phyloP scores from a whole-genome alignment of 2,888 invertebrate genomes.

The Caenorhabditis uteleia region DNA sequence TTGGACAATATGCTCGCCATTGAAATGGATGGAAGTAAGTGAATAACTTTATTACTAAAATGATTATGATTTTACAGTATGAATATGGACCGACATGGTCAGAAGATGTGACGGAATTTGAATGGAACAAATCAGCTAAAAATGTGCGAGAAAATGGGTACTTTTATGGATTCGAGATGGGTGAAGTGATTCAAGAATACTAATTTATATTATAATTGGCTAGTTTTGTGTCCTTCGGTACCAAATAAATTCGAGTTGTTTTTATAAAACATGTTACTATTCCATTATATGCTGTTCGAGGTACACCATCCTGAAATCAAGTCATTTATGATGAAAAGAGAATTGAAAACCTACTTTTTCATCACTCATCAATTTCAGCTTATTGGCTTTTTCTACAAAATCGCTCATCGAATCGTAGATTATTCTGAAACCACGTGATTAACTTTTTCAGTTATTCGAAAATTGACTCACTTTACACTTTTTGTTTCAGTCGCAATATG shows the following conservation, averaged over 20 bases:
- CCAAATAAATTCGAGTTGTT: slow-evolving; percentile 84
- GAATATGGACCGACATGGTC: too few relatives aligned
- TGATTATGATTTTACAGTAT: too few relatives aligned
- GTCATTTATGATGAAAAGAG: too few relatives aligned
- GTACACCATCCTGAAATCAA: slow-evolving; percentile 81
- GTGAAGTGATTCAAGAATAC: not conserved
- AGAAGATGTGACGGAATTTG: too few relatives aligned
- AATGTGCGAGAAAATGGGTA: not conserved
- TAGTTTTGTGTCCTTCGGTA: slow-evolving; percentile 74
- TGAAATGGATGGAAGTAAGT: too few relatives aligned
- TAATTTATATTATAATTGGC: slow-evolving; percentile 51
- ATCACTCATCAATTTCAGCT: slow-evolving; percentile 52
- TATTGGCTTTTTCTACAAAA: slow-evolving; percentile 1
- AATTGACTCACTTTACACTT: too few relatives aligned
- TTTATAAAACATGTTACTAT: slow-evolving; percentile 87
- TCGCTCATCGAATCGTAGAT: slow-evolving; percentile 1
- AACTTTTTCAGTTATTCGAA: too few relatives aligned
- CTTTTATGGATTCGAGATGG: not conserved
- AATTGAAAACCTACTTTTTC: too few relatives aligned
- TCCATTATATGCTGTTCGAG: slow-evolving; percentile 92
- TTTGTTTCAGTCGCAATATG: too few relatives aligned
- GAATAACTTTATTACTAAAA: too few relatives aligned
- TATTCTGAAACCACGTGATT: slow-evolving; percentile 16
- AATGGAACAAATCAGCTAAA: too few relatives aligned
- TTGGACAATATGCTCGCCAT: too few relatives aligned